Evolutionary conservation across 2,888 invertebrate species (phyloP).

Genomic region (Ochropacha duplaris): DNA sequence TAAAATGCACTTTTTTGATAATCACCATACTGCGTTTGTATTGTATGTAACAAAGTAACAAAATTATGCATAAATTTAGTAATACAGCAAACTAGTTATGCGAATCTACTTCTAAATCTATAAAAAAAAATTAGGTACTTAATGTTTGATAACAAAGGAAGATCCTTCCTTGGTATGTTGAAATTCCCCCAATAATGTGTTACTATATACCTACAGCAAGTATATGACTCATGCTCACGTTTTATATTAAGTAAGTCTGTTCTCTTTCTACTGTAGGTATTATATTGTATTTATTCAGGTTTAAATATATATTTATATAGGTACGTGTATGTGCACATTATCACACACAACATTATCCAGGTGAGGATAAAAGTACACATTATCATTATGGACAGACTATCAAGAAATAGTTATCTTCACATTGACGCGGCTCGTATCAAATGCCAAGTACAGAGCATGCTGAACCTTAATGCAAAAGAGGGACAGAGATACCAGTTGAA

Average conservation of each 20-base stretch:
- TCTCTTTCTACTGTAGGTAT: constrained; percentile 32
- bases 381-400: constrained; percentile 57
- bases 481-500: constrained; percentile 75
- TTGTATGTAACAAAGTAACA: constrained; percentile 1
- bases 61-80: background rate
- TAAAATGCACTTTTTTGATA: background rate
- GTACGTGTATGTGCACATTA: constrained; percentile 30
- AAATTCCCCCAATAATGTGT: constrained; percentile 35
- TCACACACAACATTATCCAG: constrained; percentile 49
- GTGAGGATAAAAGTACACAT: constrained; percentile 40
- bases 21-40: background rate
- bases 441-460: constrained; percentile 73
- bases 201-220: background rate
- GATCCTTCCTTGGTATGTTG: constrained; percentile 34
- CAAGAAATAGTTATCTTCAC: constrained; percentile 65
- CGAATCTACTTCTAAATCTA: constrained; percentile 23
- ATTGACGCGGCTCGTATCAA: constrained; percentile 68
- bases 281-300: constrained; percentile 44
- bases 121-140: constrained; percentile 13
- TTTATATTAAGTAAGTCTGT: constrained; percentile 17
- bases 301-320: constrained; percentile 32
- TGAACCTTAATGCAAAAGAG: constrained; percentile 74
- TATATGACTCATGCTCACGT: constrained; percentile 48
- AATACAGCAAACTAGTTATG: constrained; percentile 20
- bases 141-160: constrained; percentile 37